Base-by-base conservation (phyloP, 1,140 invertebrate genomes). In the Zaprionus gabonicus region DNA sequence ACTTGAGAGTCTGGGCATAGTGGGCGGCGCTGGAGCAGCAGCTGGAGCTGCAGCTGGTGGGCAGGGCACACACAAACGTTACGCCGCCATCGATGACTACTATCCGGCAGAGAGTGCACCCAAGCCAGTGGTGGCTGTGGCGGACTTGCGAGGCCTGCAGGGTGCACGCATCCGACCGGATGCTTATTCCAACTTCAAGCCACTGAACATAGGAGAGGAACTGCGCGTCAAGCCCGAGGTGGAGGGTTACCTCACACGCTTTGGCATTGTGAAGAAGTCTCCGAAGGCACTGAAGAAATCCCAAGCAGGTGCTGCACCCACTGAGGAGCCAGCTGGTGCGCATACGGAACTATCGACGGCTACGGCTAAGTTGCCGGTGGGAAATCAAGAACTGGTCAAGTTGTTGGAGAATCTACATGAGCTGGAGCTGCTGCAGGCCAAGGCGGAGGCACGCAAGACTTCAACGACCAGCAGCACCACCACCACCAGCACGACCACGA, bases 371-470 rank as follows among this genome's bases (percentile, higher is more conserved):
- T 36, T 91, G 38, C 85, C 85, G 1, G 53, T 53, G 20, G 36
- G 55, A 0, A 91, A 81, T 44, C 71, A 60, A 1, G 91, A 92
- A 60, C 56, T 92, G 63, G 78, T 83, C 58, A 92, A 92, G 38
- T 57, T 92, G 15, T 59, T 92, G 9, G 76, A 91, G 44, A 92
- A 92, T 34, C 81, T 92, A 3, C 85, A 92, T 55, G 91, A 91
- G 49, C 59, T 92, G 25, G 93, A 94, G 68, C 83, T 92, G 4
- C 46, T 94, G 12, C 94, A 94, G 71, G 75, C 86, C 7, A 93
- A 93, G 51, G 9, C 56, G 5, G 17, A 71, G 13, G 64, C 71
- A 38, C 55, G 25, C 31, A 72, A 46, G 13, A 78, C 53, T 0
- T 80, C 74, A 0, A 73, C 53, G 0, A 68, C 28, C 0, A 69